Percentiles rank a stretch among this genome's conserved stretches.
Evolutionary conservation across 1,140 invertebrate species (phyloP).

Genomic region (Prorops nasuta): DNA sequence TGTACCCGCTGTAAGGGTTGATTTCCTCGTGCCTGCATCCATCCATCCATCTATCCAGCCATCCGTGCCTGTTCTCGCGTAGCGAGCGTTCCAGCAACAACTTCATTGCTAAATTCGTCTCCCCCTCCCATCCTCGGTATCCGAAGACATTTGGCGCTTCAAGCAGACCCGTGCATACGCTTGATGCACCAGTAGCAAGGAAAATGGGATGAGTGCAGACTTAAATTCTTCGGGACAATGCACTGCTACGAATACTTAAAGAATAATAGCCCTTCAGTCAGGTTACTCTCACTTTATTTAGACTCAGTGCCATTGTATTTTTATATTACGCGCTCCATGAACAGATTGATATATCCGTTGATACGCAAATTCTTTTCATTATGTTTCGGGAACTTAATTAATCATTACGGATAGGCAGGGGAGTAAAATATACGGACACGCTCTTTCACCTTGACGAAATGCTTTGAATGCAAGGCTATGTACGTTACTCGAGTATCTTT

Average conservation of each 20-base stretch:
- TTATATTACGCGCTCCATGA: too few relatives aligned
- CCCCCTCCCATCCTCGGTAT: background rate
- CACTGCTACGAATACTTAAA: background rate
- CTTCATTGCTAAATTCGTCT: slow-evolving; percentile 35
- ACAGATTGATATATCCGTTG: too few relatives aligned
- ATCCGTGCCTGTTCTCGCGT: background rate
- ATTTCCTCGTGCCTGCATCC: slow-evolving; percentile 31
- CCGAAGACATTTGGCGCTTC: slow-evolving; percentile 26
- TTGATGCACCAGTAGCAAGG: slow-evolving; percentile 21
- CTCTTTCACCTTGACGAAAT: too few relatives aligned
- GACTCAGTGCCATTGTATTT: background rate
- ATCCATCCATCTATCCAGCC: background rate
- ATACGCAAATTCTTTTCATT: too few relatives aligned
- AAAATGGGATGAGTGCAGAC: slow-evolving; percentile 17
- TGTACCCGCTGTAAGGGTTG: slow-evolving; percentile 38
- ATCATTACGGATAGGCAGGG: too few relatives aligned
- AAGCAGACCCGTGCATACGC: slow-evolving; percentile 13
- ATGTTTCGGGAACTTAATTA: too few relatives aligned
- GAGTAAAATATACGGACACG: too few relatives aligned
- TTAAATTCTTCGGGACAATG: background rate
- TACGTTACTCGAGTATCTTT: background rate
- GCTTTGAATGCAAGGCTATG: too few relatives aligned
- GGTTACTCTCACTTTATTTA: background rate
- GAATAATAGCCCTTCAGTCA: background rate
- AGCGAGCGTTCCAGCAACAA: slow-evolving; percentile 19